Base-by-base conservation (phyloP, 2,888 invertebrate species). In the Acanthosepion lycidas region DNA sequence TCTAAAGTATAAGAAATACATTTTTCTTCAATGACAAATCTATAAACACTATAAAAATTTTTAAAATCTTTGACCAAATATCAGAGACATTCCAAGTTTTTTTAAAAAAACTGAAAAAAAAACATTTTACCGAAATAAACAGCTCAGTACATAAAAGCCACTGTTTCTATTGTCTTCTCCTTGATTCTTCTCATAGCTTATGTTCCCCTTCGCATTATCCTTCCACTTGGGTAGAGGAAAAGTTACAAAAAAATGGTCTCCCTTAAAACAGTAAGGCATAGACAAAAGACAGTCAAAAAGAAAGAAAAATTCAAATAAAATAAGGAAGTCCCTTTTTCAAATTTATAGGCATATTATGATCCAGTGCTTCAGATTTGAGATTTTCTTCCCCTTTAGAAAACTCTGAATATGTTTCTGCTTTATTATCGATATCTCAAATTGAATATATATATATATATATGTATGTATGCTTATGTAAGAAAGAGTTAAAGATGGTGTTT, bases 251-350 rank as follows among this genome's bases (percentile, higher is more conserved):
- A 78, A 78, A 78, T 42, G 12, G n/a, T 12, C 78, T 3, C 78
- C 78, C n/a, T n/a, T 5, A 78, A 78, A 78, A 78, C 78, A 33
- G 15, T 33, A 15, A n/a, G 33, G 78, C 6, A n/a, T 33, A 78
- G n/a, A 12, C 12, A 33, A 4, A 33, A 33, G n/a, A 78, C n/a
- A 78, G 23, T 64, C 28, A 78, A 78, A n/a, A 9, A 78, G 6
- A n/a, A n/a, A 78, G 9, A n/a, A n/a, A 78, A 28, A 28, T 8
- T 18, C 9, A 12, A n/a, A 78, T 78, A 78, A 78, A 78, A 78
- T 78, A n/a, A 78, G n/a, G 78, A n/a, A n/a, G n/a, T n/a, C n/a
- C 78, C 78, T n/a, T n/a, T 78, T 78, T 78, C 78, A 78, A 78
- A 78, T 78, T 78, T 78, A 78, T n/a, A 33, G 78, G 78, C 78